phyloP scores from a whole-genome alignment of 2,113 vertebrate species.

The Perccottus glenii region DNA sequence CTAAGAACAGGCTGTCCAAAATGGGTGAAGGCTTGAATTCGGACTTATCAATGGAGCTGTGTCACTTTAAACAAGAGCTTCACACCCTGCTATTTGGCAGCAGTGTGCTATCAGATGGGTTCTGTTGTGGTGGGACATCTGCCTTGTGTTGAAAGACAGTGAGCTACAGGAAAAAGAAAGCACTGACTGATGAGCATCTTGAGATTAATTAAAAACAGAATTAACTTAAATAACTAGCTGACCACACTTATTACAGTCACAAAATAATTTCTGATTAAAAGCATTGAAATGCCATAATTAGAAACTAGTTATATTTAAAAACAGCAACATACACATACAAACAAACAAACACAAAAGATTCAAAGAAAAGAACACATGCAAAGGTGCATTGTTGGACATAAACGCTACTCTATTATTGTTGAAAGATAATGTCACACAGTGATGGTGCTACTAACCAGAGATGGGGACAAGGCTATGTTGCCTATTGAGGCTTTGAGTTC shows the following conservation, averaged over 20 bases:
- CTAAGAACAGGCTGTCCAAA: conserved; percentile 13
- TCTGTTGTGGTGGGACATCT: conserved; percentile 20
- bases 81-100: conserved; percentile 22
- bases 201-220: background rate
- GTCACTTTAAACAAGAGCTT: conserved; percentile 24
- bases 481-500: conserved; percentile 94
- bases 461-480: conserved; percentile 93
- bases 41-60: conserved; percentile 1
- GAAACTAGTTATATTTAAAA: conserved; percentile 1
- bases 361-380: background rate
- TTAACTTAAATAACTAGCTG: background rate
- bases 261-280: background rate
- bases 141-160: conserved; percentile 15
- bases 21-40: conserved; percentile 11
- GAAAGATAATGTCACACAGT: background rate
- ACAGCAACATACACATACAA: background rate
- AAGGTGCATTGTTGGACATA: background rate
- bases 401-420: background rate
- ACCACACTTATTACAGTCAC: background rate
- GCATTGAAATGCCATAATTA: too few species aligned
- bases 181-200: background rate
- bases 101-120: background rate
- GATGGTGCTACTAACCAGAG: conserved; percentile 87
- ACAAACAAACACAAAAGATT: background rate
- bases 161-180: background rate